Evolutionary conservation across 92 coral and sea anemone species (phyloP).

Genomic region (Siderastrea radians): DNA sequence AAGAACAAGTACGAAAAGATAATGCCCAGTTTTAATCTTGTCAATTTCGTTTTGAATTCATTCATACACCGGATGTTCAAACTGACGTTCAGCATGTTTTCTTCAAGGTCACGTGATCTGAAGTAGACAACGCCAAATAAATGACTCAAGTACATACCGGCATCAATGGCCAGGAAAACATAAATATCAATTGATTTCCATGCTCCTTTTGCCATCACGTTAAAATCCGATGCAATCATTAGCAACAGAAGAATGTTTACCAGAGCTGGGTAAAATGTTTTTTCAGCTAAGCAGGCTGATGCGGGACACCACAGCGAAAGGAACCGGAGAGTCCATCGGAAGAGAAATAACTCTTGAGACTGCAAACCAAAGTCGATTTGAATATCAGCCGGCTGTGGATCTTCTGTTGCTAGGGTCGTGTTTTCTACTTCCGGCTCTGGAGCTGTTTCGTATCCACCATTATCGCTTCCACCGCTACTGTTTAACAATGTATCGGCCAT

Average conservation of each 20-base stretch:
- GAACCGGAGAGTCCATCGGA: constrained; percentile 55
- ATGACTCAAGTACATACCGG: constrained; percentile 67
- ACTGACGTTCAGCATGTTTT: constrained; percentile 40
- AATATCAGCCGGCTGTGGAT: neutral
- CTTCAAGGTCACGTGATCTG: constrained; percentile 71
- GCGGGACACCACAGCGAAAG: constrained; percentile 75
- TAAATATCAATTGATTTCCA: constrained; percentile 66
- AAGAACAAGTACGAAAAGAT: constrained; percentile 36
- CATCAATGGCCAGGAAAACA: constrained; percentile 60
- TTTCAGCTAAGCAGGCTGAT: constrained; percentile 47
- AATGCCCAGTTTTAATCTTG: constrained; percentile 42
- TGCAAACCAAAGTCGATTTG: constrained; percentile 23
- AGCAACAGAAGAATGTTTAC: constrained; percentile 48
- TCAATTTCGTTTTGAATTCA: neutral
- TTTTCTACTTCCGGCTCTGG: neutral
- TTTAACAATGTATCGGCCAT: neutral
- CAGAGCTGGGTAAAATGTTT: constrained; percentile 45
- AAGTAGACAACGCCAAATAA: constrained; percentile 61
- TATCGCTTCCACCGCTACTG: neutral
- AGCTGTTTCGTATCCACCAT: neutral
- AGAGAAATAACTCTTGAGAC: constrained; percentile 32
- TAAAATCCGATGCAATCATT: constrained; percentile 6
- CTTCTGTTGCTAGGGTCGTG: neutral
- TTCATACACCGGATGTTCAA: neutral
- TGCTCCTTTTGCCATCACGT: constrained; percentile 13